Conservation (phyloP, 2,113 vertebrate genomes). For the Scolopax mira region DNA sequence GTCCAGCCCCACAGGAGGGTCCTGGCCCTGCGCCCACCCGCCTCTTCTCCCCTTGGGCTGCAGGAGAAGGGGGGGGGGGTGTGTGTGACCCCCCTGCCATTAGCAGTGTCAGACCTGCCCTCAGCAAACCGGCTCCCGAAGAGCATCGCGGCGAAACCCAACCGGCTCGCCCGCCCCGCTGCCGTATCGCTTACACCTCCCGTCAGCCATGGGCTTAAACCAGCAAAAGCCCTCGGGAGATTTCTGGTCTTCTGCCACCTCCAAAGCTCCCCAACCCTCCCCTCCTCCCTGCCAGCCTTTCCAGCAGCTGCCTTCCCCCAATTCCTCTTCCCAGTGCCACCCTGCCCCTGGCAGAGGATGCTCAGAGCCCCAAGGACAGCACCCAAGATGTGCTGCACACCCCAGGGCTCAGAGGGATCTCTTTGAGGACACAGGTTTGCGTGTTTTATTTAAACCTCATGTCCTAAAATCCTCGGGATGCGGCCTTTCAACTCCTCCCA, state of each 20-base stretch:
- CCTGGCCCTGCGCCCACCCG: neutral
- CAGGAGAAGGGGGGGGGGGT: neutral
- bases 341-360: neutral
- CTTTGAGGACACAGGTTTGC: accelerated
- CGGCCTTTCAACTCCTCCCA: neutral
- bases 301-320: neutral
- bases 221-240: neutral
- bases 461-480: neutral
- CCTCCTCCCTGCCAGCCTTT: neutral
- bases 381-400: accelerated
- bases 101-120: neutral
- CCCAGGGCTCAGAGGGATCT: neutral
- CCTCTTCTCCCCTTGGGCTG: neutral
- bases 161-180: accelerated
- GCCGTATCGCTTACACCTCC: accelerated
- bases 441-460: neutral
- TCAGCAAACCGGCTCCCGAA: neutral
- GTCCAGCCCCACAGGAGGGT: neutral
- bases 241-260: neutral
- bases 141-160: neutral
- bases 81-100: neutral
- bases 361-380: neutral
- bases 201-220: neutral
- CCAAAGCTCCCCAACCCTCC: neutral
- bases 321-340: neutral